These are phyloP conservation scores for Periophthalmodon schlosseri DNA, from an alignment of 2,113 vertebrate genomes.

Conservation along the genomic window DNA sequence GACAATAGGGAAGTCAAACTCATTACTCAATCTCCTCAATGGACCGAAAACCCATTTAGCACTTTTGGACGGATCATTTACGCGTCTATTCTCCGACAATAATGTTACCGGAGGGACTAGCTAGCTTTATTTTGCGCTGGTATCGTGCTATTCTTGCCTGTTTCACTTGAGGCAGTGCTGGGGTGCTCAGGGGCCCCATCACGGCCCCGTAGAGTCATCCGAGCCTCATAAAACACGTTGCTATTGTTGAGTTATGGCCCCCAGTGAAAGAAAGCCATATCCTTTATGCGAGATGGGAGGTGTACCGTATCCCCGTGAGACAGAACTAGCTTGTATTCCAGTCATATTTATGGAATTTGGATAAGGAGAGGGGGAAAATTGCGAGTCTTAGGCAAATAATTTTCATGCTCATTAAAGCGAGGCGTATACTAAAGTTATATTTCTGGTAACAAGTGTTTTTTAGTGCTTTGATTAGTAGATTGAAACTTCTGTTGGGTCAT, in stretches of 20 bases:
- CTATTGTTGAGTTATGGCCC: conserved; percentile 17
- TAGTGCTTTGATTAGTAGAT: background rate
- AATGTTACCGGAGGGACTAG: conserved; percentile 50
- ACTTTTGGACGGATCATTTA: conserved; percentile 71
- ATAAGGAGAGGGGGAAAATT: conserved; percentile 1
- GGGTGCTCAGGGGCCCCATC: conserved; percentile 13
- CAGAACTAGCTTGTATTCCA: conserved; percentile 7
- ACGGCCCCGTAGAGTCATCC: conserved; percentile 35
- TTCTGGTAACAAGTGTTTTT: conserved; percentile 3
- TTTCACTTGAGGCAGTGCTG: conserved; percentile 23
- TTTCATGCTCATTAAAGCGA: conserved; percentile 3
- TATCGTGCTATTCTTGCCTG: conserved; percentile 23
- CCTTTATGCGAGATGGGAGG: conserved; percentile 28
- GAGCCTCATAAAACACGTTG: conserved; percentile 48
- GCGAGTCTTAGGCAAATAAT: background rate
- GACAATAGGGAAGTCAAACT: conserved; percentile 66
- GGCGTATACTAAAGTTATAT: background rate
- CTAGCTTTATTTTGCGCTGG: background rate
- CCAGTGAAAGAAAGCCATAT: conserved; percentile 11
- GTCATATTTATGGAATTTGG: conserved; percentile 19
- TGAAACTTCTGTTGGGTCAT: too few species aligned
- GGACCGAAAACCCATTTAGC: conserved; percentile 67
- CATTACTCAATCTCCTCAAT: conserved; percentile 71
- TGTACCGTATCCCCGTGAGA: conserved; percentile 36
- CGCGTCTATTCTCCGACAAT: conserved; percentile 59